These are phyloP conservation scores for Drosophila gunungcola DNA, from an alignment of 1,140 invertebrate species.

Conservation along the genomic window DNA sequence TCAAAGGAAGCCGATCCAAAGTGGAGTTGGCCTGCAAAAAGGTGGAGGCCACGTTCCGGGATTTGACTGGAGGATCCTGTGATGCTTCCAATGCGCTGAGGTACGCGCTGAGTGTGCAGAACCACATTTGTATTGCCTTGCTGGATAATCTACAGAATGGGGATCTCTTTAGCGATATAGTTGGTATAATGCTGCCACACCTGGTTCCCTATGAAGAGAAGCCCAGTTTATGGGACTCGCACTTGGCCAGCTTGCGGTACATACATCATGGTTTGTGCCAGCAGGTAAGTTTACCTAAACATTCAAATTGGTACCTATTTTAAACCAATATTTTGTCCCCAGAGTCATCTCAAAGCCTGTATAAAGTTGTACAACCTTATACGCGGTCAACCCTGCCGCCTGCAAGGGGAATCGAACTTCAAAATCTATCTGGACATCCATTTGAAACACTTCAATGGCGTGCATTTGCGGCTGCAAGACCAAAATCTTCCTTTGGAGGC, in stretches of 20 bases:
- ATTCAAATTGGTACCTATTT: not conserved
- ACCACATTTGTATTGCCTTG: conserved; percentile 47
- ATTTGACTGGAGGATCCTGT: not conserved
- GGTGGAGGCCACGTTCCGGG: conserved; percentile 10
- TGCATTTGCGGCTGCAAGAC: conserved; percentile 22
- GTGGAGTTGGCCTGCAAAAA: conserved; percentile 6
- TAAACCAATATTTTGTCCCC: not conserved
- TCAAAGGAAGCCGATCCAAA: conserved; percentile 37
- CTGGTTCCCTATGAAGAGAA: conserved; percentile 27
- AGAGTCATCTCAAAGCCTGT: conserved; percentile 34
- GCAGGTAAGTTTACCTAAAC: conserved; percentile 24
- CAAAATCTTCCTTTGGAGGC: conserved; percentile 9
- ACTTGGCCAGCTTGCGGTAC: conserved; percentile 55
- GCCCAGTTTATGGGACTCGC: conserved; percentile 51
- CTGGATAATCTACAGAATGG: conserved; percentile 49
- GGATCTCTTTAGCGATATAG: conserved; percentile 55
- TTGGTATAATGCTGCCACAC: conserved; percentile 45
- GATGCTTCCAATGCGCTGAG: conserved; percentile 9
- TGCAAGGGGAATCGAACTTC: conserved; percentile 43
- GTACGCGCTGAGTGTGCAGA: conserved; percentile 34
- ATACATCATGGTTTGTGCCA: conserved; percentile 50
- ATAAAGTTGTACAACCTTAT: conserved; percentile 55
- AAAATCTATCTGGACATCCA: conserved; percentile 61
- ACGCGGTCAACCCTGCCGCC: conserved; percentile 23
- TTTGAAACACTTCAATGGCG: conserved; percentile 44